Conservation (phyloP, 2,888 invertebrate genomes). For the Petrolisthes manimaculis region DNA sequence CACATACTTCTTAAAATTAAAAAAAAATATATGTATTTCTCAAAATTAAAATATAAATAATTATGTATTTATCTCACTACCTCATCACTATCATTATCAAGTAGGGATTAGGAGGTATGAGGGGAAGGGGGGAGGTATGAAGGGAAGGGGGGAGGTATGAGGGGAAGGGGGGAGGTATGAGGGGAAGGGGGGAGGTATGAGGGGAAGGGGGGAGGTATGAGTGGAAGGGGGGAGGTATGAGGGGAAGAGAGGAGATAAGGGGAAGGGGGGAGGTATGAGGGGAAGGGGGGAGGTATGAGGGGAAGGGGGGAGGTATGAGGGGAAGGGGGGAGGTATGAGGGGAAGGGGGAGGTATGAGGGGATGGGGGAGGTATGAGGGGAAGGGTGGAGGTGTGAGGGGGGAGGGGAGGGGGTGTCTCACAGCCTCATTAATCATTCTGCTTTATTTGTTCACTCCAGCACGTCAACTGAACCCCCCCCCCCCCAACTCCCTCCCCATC, state of each 20-base stretch:
- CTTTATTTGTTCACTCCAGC: conserved; percentile 27
- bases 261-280: background rate
- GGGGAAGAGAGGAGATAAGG: too few relatives aligned
- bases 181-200: background rate
- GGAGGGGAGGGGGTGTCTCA: background rate
- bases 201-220: background rate
- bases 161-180: background rate
- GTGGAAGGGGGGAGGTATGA: too few relatives aligned
- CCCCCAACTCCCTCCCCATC: conserved; percentile 5
- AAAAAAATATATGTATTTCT: too few relatives aligned
- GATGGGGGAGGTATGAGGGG: too few relatives aligned
- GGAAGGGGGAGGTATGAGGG: too few relatives aligned
- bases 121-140: background rate
- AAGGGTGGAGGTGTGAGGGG: background rate
- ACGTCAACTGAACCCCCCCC: conserved; percentile 10
- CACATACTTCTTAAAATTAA: too few relatives aligned
- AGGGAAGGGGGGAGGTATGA: background rate
- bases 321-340: too few relatives aligned
- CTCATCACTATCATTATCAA: too few relatives aligned
- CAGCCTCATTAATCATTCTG: conserved; percentile 25
- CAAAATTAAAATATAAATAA: too few relatives aligned
- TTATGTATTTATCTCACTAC: too few relatives aligned
- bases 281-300: background rate
- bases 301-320: background rate
- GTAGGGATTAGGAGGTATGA: too few relatives aligned